These are phyloP conservation scores for Neomorphus geoffroyi DNA, from an alignment of 2,797 vertebrate genomes.

Conservation along the genomic window DNA sequence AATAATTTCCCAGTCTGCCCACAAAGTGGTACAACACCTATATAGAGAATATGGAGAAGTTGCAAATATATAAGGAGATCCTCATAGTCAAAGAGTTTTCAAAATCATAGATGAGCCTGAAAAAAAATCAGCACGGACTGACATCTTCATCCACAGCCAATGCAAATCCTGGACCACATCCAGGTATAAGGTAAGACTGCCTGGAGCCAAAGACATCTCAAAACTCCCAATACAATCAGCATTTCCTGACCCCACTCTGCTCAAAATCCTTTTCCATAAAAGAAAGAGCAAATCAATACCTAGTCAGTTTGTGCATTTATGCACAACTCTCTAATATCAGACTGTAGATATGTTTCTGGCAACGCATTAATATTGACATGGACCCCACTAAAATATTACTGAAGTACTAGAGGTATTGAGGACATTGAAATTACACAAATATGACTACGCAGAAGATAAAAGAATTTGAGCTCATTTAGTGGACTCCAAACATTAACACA, in stretches of 20 bases:
- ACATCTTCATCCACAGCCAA: neutral
- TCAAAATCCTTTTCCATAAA: neutral
- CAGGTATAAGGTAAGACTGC: constrained; percentile 26
- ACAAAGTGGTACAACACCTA: neutral
- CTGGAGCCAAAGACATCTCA: constrained; percentile 46
- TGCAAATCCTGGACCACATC: neutral
- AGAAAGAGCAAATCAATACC: constrained; percentile 36
- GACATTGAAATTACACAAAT: neutral
- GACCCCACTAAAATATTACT: neutral
- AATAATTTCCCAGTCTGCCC: neutral
- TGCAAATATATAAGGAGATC: neutral
- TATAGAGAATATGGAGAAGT: neutral
- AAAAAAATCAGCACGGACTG: neutral
- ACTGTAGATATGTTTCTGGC: neutral
- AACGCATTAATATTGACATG: neutral
- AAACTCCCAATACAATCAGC: neutral
- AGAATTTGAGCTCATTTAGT: neutral
- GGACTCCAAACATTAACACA: neutral
- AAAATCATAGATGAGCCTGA: neutral
- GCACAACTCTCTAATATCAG: neutral
- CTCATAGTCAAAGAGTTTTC: neutral
- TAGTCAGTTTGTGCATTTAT: constrained; percentile 23
- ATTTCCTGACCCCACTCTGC: constrained; percentile 2
- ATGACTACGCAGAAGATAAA: neutral
- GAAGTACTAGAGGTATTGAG: neutral